phyloP scores from a whole-genome alignment of 2,888 invertebrate genomes.

The Tipula confusa region DNA sequence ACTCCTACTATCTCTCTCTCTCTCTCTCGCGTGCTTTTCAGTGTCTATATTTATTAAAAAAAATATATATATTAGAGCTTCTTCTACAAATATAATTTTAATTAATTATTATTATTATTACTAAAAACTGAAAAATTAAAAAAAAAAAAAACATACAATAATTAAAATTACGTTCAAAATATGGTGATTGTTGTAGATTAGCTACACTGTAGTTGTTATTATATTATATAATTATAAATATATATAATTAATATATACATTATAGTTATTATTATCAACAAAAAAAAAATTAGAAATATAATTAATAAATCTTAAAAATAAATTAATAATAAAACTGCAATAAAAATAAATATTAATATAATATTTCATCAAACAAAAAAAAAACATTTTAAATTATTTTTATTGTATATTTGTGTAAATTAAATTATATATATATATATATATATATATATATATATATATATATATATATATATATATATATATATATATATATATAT shows the following conservation, averaged over 20 bases:
- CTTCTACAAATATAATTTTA: background rate
- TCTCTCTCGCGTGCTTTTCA: slow-evolving; percentile 20
- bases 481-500: too few species aligned
- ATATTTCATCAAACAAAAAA: background rate
- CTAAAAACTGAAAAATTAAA: background rate
- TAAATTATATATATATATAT: too few species aligned
- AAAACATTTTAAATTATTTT: background rate
- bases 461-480: too few species aligned
- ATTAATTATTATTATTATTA: background rate
- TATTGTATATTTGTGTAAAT: slow-evolving; percentile 29
- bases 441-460: too few species aligned
- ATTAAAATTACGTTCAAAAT: slow-evolving; percentile 31
- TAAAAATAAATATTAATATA: background rate
- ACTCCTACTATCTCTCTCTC: background rate
- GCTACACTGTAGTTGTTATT: slow-evolving; percentile 32
- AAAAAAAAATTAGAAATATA: background rate
- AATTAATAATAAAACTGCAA: background rate
- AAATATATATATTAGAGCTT: slow-evolving; percentile 27
- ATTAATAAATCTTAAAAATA: slow-evolving; percentile 25
- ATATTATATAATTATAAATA: slow-evolving; percentile 29
- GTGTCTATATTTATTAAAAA: slow-evolving; percentile 29
- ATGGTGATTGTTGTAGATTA: slow-evolving; percentile 32
- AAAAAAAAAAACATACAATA: slow-evolving; percentile 27
- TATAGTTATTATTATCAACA: slow-evolving; percentile 20
- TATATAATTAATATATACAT: slow-evolving; percentile 12